phyloP scores from a whole-genome alignment of 2,888 invertebrate genomes.

The Drosophila percnosoma region DNA sequence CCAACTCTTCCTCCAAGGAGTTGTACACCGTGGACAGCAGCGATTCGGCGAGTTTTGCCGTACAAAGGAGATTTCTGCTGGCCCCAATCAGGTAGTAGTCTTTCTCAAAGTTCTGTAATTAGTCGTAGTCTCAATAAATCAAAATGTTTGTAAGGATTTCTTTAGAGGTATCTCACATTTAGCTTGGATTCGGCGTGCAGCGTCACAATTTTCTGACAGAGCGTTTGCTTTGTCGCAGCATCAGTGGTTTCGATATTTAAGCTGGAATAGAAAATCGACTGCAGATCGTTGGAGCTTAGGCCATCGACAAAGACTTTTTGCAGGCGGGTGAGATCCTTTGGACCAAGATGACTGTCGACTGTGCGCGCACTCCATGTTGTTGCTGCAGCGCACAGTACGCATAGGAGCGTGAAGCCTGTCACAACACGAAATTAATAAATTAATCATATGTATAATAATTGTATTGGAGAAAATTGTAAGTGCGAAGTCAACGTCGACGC shows the following conservation, averaged over 20 bases:
- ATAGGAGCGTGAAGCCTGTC: conserved; percentile 59
- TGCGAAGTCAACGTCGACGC: conserved; percentile 28
- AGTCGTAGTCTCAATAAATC: not conserved
- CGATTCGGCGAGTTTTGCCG: conserved; percentile 86
- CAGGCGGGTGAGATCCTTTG: conserved; percentile 82
- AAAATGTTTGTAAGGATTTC: not conserved
- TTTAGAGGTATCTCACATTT: conserved; percentile 85
- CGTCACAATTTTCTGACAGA: conserved; percentile 85
- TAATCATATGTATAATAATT: not conserved
- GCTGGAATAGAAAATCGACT: conserved; percentile 90
- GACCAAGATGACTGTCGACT: conserved; percentile 81
- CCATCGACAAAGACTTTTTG: conserved; percentile 84
- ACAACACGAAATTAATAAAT: not conserved
- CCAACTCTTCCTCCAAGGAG: conserved; percentile 88
- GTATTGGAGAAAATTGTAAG: conserved; percentile 1
- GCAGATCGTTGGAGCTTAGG: conserved; percentile 87
- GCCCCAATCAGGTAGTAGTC: conserved; percentile 89
- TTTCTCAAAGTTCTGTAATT: conserved; percentile 86
- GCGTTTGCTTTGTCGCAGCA: conserved; percentile 85
- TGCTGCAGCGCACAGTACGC: conserved; percentile 51
- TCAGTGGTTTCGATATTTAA: conserved; percentile 90
- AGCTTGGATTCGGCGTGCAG: conserved; percentile 82
- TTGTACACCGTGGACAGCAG: conserved; percentile 86
- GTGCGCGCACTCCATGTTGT: conserved; percentile 71
- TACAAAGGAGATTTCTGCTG: conserved; percentile 87